Base-by-base conservation (phyloP, 1,140 invertebrate species). In the Venustaconcha ellipsiformis region DNA sequence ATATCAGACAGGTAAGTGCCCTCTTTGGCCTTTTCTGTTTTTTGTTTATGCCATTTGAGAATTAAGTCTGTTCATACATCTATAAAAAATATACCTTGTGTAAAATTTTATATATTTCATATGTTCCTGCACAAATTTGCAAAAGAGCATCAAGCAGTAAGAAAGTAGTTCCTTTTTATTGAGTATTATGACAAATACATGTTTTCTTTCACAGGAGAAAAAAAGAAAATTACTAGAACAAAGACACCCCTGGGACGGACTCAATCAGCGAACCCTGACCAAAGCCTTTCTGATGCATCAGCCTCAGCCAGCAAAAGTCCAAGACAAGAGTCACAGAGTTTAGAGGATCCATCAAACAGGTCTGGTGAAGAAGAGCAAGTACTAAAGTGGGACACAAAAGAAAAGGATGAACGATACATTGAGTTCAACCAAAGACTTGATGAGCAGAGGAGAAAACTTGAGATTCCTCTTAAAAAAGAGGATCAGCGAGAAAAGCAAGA, bases 241-340 rank as follows among this genome's bases (percentile, higher is more conserved):
- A 86, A 86, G 65, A 80, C 72, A 63, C 75, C 80, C 14, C 76
- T 88, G 18, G 72, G 76, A 1, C 80, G 85, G 26, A 86, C 86
- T 15, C 74, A 73, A 56, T 88, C 86, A 23, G 17, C 83, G 14
- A 76, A 77, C 2, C 80, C 84, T 30, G 78, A 63, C 14, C 78
- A 80, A 23, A 14, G 56, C 14, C 57, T 71, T 14, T 58, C 74
- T 20, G 58, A 37, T 5, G 64, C 57, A 26, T 26, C 72, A n/a
- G 18, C 62, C 13, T 30, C 63, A 17, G 69, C 67, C 55, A 60
- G 48, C n/a, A n/a, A 57, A 70, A 4, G 48, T 70, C 4, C 57
- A 70, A 70, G 57, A 70, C n/a, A 57, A 62, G 37, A 62, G 58
- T 3, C 14, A 62, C 12, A 26, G 62, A n/a, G 30, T 62, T 62